phyloP scores from a whole-genome alignment of 2,888 invertebrate genomes.

The Mycalesis mineus region DNA sequence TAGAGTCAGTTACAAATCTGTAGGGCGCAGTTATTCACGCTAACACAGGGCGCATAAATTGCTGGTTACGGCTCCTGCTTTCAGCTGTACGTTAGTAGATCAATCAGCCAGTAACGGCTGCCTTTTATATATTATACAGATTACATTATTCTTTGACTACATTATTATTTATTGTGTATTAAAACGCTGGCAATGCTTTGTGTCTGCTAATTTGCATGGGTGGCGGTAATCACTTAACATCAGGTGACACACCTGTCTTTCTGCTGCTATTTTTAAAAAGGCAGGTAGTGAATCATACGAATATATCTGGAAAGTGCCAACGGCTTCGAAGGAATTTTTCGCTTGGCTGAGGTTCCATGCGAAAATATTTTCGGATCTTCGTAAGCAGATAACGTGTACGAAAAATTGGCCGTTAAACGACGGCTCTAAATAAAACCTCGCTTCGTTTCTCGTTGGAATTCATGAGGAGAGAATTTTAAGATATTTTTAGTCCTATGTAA shows the following conservation, averaged over 20 bases:
- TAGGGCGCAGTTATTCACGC: too few relatives aligned
- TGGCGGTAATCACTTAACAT: neutral
- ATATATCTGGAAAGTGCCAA: slow-evolving; percentile 10
- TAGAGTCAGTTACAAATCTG: too few relatives aligned
- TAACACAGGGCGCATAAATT: too few relatives aligned
- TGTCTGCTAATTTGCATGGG: too few relatives aligned
- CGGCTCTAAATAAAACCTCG: slow-evolving; percentile 25
- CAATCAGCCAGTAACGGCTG: too few relatives aligned
- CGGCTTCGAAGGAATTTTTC: slow-evolving; percentile 21
- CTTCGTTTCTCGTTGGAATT: slow-evolving; percentile 12
- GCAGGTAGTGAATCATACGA: slow-evolving; percentile 19
- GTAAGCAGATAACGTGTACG: slow-evolving; percentile 13
- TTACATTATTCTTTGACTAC: too few relatives aligned
- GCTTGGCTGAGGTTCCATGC: slow-evolving; percentile 12
- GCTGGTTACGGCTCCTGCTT: too few relatives aligned
- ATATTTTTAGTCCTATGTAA: slow-evolving; percentile 6
- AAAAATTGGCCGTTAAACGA: slow-evolving; percentile 25
- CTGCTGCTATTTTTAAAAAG: slow-evolving; percentile 1
- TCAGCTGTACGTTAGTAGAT: too few relatives aligned
- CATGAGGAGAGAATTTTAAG: neutral
- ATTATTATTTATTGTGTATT: too few relatives aligned
- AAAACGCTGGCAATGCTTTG: too few relatives aligned
- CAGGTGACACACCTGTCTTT: neutral
- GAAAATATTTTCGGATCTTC: slow-evolving; percentile 16
- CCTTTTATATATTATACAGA: too few relatives aligned